Conservation (phyloP, 2,888 invertebrate species). For the Sinodicranocentrus sp. region DNA sequence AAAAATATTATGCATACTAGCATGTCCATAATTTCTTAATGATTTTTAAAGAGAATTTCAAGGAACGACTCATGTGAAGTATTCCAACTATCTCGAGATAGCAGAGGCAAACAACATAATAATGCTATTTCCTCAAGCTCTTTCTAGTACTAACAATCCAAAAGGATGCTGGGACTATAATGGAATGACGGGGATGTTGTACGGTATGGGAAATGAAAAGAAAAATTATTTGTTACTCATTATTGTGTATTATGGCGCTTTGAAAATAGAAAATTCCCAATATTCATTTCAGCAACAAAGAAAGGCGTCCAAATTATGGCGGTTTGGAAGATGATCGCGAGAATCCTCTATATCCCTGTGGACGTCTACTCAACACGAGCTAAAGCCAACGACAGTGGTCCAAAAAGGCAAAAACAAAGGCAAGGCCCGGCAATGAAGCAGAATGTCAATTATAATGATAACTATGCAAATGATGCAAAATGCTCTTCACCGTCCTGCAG, state of each 20-base stretch:
- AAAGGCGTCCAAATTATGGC: slow-evolving; percentile 29
- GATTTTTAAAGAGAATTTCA: slow-evolving; percentile 55
- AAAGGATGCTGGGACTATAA: slow-evolving; percentile 69
- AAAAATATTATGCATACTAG: no score
- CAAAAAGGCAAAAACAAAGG: no score
- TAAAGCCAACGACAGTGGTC: no score
- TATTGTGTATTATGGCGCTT: background rate
- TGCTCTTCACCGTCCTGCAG: no score
- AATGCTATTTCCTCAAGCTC: slow-evolving; percentile 71
- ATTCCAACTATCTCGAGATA: slow-evolving; percentile 69
- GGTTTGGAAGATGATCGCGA: slow-evolving; percentile 37
- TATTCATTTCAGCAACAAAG: slow-evolving; percentile 40
- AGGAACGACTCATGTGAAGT: slow-evolving; percentile 60
- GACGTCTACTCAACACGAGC: background rate
- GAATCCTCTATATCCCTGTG: slow-evolving; percentile 24
- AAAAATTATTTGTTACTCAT: no score
- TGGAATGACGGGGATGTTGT: slow-evolving; percentile 60
- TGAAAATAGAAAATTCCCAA: background rate
- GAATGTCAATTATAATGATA: no score
- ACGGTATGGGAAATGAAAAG: slow-evolving; percentile 57
- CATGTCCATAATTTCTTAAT: no score
- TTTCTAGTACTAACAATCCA: slow-evolving; percentile 50
- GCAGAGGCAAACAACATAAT: slow-evolving; percentile 68
- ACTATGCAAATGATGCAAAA: no score
- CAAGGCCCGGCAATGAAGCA: no score